Evolutionary conservation across 2,797 vertebrate genomes (phyloP).

Genomic region (Melopsittacus undulatus): DNA sequence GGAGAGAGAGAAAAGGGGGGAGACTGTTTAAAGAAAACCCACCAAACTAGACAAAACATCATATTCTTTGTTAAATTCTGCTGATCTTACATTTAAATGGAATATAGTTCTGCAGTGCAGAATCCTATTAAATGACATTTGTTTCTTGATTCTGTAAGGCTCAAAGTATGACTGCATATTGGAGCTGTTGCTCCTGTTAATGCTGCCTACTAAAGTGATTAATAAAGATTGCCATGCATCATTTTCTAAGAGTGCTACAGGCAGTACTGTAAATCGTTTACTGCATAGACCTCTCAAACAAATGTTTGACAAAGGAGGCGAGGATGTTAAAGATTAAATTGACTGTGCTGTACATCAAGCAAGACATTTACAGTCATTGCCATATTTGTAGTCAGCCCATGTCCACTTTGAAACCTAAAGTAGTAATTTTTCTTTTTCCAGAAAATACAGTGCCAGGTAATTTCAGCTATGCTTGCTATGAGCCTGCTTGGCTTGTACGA

Average conservation of each 20-base stretch:
- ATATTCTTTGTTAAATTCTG: background rate
- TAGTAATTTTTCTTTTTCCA: conserved; percentile 57
- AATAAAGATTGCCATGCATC: conserved; percentile 38
- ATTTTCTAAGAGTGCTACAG: conserved; percentile 40
- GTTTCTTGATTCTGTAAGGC: background rate
- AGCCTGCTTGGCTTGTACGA: background rate
- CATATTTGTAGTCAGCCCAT: conserved; percentile 58
- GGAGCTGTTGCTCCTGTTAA: conserved; percentile 2
- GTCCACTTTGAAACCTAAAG: conserved; percentile 54
- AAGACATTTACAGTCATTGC: conserved; percentile 54
- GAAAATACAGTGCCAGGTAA: conserved; percentile 22
- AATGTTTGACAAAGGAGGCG: conserved; percentile 49
- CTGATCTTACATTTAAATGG: background rate
- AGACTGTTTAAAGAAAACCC: background rate
- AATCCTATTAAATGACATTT: background rate
- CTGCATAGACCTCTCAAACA: conserved; percentile 27
- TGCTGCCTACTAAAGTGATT: background rate
- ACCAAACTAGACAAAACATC: background rate
- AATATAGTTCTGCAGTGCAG: background rate
- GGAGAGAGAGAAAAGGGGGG: too few relatives aligned
- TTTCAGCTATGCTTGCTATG: background rate
- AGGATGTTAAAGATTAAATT: conserved; percentile 57
- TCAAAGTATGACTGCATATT: background rate
- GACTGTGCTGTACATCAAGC: conserved; percentile 51
- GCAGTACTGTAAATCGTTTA: conserved; percentile 19